These are phyloP conservation scores for Diploscapter pachys DNA, from an alignment of 1,140 invertebrate genomes.

Conservation along the genomic window DNA sequence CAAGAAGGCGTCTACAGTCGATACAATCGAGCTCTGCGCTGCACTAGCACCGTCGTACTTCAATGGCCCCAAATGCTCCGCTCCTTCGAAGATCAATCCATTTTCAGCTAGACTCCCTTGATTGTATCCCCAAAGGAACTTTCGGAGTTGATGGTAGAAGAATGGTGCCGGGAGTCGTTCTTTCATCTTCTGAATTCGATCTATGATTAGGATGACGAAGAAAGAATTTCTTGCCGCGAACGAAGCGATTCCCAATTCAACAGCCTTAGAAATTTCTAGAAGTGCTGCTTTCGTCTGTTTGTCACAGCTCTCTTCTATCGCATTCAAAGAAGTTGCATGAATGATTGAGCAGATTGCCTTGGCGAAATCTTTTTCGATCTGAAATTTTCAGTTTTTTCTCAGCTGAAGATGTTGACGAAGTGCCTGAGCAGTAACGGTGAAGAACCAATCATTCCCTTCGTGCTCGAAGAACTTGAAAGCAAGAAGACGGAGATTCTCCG, in stretches of 20 bases:
- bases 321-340: neutral
- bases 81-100: slow-evolving; percentile 7
- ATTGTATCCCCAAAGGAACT: slow-evolving; percentile 15
- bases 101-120: neutral
- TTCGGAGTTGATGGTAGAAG: slow-evolving; percentile 6
- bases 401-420: neutral
- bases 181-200: neutral
- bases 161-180: neutral
- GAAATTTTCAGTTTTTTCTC: neutral
- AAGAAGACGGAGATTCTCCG: slow-evolving; percentile 7
- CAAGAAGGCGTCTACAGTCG: slow-evolving; percentile 8
- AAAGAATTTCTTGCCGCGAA: too few relatives aligned
- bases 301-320: neutral
- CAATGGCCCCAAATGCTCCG: slow-evolving; percentile 9
- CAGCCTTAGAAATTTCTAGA: neutral
- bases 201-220: too few relatives aligned
- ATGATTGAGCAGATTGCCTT: slow-evolving; percentile 10
- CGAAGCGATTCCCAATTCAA: too few relatives aligned
- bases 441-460: slow-evolving; percentile 17
- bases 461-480: slow-evolving; percentile 9
- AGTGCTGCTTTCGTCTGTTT: neutral
- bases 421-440: slow-evolving; percentile 20
- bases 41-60: slow-evolving; percentile 13
- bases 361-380: slow-evolving; percentile 14
- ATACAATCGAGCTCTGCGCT: slow-evolving; percentile 7